These are phyloP conservation scores for Heterodera filipjevi DNA, from an alignment of 2,888 invertebrate species.

Conservation along the genomic window DNA sequence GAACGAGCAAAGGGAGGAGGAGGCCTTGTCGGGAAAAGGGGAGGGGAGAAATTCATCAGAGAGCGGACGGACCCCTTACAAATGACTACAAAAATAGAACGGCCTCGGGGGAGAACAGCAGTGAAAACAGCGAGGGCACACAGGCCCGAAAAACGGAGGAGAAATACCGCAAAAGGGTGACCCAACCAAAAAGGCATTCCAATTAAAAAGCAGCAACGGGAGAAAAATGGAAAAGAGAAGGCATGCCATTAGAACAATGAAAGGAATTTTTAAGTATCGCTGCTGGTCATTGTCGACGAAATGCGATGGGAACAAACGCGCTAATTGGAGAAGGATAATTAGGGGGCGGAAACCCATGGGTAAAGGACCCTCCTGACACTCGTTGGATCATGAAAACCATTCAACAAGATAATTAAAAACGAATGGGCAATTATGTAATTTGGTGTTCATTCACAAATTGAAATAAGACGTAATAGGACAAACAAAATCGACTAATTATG, in stretches of 20 bases:
- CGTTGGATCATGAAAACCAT: background rate
- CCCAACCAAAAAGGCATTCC: background rate
- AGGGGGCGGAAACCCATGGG: background rate
- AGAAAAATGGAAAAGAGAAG: background rate
- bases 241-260: background rate
- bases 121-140: background rate
- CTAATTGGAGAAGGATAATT: background rate
- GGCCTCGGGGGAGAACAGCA: background rate
- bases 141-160: background rate
- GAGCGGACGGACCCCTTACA: background rate
- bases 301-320: background rate
- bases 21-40: background rate
- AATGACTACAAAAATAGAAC: background rate
- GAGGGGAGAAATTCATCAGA: background rate
- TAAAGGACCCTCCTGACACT: background rate
- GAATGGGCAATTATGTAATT: background rate
- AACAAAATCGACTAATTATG: background rate
- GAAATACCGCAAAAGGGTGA: background rate
- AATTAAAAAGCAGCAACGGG: background rate
- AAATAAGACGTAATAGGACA: background rate
- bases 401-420: background rate
- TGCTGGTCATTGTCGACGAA: background rate
- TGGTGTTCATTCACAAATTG: background rate
- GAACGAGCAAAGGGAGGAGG: background rate
- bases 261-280: background rate